phyloP scores from a whole-genome alignment of 2,113 vertebrate species.

The Rousettus leschenaultii region DNA sequence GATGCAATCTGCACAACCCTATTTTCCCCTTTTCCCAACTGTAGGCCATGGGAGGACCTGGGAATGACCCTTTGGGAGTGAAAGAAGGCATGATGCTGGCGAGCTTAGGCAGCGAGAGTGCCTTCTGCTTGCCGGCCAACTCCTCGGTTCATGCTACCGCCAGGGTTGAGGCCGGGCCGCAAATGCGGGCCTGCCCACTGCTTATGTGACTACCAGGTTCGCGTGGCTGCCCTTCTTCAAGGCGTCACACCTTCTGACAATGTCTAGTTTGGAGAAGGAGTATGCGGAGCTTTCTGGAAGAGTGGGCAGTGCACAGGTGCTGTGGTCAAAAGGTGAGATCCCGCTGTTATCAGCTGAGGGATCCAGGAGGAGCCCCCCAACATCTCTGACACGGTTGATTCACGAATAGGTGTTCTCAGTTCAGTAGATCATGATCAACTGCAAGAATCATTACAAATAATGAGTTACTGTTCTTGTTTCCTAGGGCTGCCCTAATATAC shows the following conservation, averaged over 20 bases:
- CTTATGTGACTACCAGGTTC: background rate
- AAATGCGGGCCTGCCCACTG: too few species aligned
- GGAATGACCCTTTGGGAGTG: background rate
- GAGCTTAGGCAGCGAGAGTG: background rate
- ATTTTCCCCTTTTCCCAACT: conserved; percentile 7
- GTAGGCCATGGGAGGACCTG: background rate
- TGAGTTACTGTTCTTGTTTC: background rate
- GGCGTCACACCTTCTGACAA: background rate
- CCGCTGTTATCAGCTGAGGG: background rate
- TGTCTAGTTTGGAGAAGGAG: background rate
- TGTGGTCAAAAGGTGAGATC: background rate
- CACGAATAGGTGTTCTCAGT: background rate
- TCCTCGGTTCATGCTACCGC: background rate
- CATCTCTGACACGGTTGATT: background rate
- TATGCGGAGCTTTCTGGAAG: background rate
- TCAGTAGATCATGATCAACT: rapidly evolving
- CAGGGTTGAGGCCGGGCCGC: background rate
- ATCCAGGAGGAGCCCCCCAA: background rate
- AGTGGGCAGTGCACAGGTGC: rapidly evolving
- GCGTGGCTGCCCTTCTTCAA: rapidly evolving
- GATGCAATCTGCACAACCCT: conserved; percentile 59
- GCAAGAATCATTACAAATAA: background rate
- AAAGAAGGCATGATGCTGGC: background rate
- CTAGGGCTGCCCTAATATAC: background rate
- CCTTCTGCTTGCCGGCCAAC: background rate